Evolutionary conservation across 2,888 invertebrate genomes (phyloP).

Genomic region (Eudemis profundana): DNA sequence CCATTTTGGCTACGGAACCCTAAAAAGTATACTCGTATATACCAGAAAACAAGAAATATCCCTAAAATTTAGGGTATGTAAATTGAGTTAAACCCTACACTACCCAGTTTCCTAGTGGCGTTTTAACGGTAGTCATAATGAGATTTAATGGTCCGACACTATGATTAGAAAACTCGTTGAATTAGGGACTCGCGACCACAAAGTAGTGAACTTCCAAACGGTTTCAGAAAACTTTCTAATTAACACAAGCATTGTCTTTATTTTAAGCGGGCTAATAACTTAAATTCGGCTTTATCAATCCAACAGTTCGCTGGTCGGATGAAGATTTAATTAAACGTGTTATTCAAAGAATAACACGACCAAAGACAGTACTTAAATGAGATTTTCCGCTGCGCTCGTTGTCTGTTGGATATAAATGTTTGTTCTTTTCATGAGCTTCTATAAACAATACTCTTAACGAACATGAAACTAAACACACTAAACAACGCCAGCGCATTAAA

Average conservation of each 20-base stretch:
- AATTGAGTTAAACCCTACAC: not conserved
- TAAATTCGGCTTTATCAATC: constrained; percentile 9
- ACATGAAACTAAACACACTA: not conserved
- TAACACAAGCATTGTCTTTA: constrained; percentile 30
- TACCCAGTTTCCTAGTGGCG: constrained; percentile 3
- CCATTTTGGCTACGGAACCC: too few relatives aligned
- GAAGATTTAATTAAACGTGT: constrained; percentile 6
- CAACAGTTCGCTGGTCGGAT: not conserved
- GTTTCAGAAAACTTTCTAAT: constrained; percentile 36
- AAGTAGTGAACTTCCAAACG: constrained; percentile 38
- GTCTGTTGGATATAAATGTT: constrained; percentile 18
- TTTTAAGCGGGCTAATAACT: constrained; percentile 27
- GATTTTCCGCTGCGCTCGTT: not conserved
- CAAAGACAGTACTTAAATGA: constrained; percentile 6
- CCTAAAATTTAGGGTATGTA: not conserved
- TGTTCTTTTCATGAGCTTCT: not conserved
- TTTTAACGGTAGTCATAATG: not conserved
- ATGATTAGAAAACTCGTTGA: constrained; percentile 39
- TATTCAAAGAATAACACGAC: constrained; percentile 13
- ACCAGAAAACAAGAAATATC: too few relatives aligned
- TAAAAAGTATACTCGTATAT: too few relatives aligned
- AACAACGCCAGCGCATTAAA: too few relatives aligned
- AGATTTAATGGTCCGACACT: constrained; percentile 37
- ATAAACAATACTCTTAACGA: not conserved
- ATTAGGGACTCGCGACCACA: constrained; percentile 33